Percentiles rank a stretch among this genome's conserved stretches.
These are phyloP conservation scores for Hydrozoanthus tunicans DNA, from an alignment of 64 coral and sea anemone genomes.

Conservation along the genomic window DNA sequence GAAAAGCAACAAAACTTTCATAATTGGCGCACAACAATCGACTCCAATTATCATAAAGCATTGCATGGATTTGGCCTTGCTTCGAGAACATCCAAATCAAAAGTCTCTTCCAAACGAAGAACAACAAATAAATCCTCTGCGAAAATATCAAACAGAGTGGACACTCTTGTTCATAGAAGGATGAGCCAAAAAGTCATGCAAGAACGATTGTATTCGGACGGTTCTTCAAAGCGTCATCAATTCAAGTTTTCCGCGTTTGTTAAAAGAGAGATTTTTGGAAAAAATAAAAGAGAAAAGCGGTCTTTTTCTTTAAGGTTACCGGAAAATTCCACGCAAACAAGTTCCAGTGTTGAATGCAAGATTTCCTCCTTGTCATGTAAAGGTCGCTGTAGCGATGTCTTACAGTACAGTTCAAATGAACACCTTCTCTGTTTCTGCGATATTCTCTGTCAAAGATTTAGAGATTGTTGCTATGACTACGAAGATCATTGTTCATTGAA, in stretches of 20 bases:
- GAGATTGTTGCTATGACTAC: constrained; percentile 18
- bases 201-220: background rate
- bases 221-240: background rate
- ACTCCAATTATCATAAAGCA: no score
- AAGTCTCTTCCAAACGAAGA: no score
- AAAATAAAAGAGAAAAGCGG: background rate
- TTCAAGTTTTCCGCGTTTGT: background rate
- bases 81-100: no score
- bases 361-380: background rate
- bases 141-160: no score
- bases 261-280: background rate
- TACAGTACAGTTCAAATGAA: constrained; percentile 14
- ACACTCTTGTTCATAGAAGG: no score
- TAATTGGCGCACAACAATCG: no score
- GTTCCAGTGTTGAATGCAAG: background rate
- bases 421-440: constrained; percentile 8
- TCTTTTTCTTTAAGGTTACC: background rate
- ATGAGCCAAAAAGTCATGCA: no score
- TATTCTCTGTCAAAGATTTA: constrained; percentile 6
- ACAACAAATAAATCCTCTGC: no score
- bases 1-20: no score
- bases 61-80: no score
- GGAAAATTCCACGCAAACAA: background rate
- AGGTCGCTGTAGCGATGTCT: background rate
- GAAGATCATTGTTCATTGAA: constrained; percentile 3